These are phyloP conservation scores for Tachystola acroxantha DNA, from an alignment of 2,888 invertebrate genomes.

Conservation along the genomic window DNA sequence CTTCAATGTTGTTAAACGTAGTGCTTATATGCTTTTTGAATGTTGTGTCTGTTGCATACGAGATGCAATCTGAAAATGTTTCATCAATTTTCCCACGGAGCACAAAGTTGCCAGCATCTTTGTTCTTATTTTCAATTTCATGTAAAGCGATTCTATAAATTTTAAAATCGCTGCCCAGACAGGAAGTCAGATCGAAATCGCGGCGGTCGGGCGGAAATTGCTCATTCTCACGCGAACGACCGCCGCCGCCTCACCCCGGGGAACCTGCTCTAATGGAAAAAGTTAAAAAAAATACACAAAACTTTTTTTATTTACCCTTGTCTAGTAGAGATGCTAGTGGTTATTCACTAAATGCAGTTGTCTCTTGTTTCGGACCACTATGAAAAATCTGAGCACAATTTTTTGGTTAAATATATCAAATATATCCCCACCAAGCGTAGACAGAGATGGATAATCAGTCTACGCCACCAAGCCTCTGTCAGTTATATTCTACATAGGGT, in stretches of 20 bases:
- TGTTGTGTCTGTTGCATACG: too few relatives aligned
- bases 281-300: slow-evolving; percentile 66
- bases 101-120: slow-evolving; percentile 18
- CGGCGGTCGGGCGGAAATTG: slow-evolving; percentile 71
- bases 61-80: too few relatives aligned
- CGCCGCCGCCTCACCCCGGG: slow-evolving; percentile 48
- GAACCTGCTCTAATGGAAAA: slow-evolving; percentile 72
- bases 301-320: slow-evolving; percentile 60
- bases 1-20: too few relatives aligned
- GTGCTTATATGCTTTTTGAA: too few relatives aligned
- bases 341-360: slow-evolving; percentile 1
- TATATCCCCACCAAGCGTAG: too few relatives aligned
- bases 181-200: slow-evolving; percentile 76
- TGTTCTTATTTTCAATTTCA: slow-evolving; percentile 64
- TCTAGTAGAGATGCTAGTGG: slow-evolving; percentile 8
- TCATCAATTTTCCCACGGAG: slow-evolving; percentile 17
- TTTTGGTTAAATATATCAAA: too few relatives aligned
- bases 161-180: slow-evolving; percentile 73
- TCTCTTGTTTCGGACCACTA: too few relatives aligned
- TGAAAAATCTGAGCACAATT: too few relatives aligned
- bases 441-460: too few relatives aligned
- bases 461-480: too few relatives aligned
- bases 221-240: slow-evolving; percentile 75
- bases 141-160: slow-evolving; percentile 70
- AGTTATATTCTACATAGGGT: too few relatives aligned